Evolutionary conservation across 2,888 invertebrate genomes (phyloP).

Genomic region (Dolichopus griseipennis): DNA sequence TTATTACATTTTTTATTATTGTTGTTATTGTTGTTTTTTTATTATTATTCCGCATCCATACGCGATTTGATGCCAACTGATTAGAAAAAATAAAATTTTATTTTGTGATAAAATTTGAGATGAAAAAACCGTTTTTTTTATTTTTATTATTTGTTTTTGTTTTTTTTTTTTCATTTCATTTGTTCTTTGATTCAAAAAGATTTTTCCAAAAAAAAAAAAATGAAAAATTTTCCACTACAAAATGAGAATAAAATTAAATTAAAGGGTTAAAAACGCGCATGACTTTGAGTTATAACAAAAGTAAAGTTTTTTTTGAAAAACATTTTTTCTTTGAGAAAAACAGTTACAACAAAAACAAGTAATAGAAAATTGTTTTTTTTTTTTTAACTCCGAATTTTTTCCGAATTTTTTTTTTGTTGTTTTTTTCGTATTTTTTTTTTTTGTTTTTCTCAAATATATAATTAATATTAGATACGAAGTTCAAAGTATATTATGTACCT

Average conservation of each 20-base stretch:
- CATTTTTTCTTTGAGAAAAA: neutral
- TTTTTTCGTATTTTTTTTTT: too few relatives aligned
- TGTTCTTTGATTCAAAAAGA: too few relatives aligned
- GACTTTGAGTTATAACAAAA: neutral
- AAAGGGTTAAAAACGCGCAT: neutral
- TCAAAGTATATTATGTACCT: neutral
- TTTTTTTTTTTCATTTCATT: too few relatives aligned
- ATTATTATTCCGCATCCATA: neutral
- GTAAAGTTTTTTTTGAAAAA: neutral
- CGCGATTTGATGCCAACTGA: slow-evolving; percentile 3
- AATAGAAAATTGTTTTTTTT: neutral
- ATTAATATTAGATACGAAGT: too few relatives aligned
- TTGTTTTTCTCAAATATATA: too few relatives aligned
- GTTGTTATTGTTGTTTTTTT: too few relatives aligned
- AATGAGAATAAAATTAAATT: neutral
- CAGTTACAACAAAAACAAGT: too few relatives aligned
- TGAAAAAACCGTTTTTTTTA: neutral
- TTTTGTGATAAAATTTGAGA: neutral
- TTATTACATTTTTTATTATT: neutral
- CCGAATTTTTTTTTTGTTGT: neutral
- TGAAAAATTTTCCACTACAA: neutral
- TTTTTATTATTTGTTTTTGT: neutral
- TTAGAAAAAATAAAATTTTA: slow-evolving; percentile 1
- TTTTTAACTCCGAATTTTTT: neutral
- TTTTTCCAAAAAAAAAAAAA: too few relatives aligned